A percentile compares a stretch with the other conserved stretches of the same genome.
phyloP scores from a whole-genome alignment of 2,113 vertebrate genomes.

The Leiothrix lutea region DNA sequence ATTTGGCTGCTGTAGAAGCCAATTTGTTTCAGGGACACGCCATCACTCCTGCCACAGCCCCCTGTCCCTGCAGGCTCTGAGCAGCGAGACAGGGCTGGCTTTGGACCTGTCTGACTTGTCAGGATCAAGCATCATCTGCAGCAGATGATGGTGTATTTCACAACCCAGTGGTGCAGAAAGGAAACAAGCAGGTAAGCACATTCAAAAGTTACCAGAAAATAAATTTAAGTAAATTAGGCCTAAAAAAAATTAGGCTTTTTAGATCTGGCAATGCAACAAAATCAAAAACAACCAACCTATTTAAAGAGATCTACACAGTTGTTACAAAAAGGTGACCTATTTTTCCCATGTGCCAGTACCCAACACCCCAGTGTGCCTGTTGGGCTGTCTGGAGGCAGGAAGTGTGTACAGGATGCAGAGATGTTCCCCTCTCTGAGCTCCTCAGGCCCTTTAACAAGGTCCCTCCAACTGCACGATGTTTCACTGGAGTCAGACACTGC shows the following conservation, averaged over 20 bases:
- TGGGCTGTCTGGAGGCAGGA: background rate
- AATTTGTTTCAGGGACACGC: background rate
- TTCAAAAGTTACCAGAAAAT: background rate
- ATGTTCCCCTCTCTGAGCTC: background rate
- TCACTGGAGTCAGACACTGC: background rate
- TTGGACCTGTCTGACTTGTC: slow-evolving; percentile 15
- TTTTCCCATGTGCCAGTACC: background rate
- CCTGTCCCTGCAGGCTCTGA: slow-evolving; percentile 14
- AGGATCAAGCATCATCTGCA: background rate
- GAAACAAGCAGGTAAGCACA: background rate
- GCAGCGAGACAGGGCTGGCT: background rate
- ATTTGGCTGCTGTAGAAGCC: slow-evolving; percentile 45
- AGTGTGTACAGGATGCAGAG: background rate
- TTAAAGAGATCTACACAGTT: background rate
- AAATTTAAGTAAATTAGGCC: background rate
- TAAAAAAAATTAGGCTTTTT: background rate
- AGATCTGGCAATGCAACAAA: background rate
- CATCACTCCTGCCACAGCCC: background rate
- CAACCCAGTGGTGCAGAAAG: background rate
- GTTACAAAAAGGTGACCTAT: background rate
- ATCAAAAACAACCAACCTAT: accelerated
- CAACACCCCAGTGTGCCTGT: background rate
- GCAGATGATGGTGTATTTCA: background rate
- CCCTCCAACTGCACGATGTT: accelerated
- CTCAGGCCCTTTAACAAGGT: background rate